Evolutionary conservation across 2,113 vertebrate genomes (phyloP).

Genomic region (Malurus elegans): DNA sequence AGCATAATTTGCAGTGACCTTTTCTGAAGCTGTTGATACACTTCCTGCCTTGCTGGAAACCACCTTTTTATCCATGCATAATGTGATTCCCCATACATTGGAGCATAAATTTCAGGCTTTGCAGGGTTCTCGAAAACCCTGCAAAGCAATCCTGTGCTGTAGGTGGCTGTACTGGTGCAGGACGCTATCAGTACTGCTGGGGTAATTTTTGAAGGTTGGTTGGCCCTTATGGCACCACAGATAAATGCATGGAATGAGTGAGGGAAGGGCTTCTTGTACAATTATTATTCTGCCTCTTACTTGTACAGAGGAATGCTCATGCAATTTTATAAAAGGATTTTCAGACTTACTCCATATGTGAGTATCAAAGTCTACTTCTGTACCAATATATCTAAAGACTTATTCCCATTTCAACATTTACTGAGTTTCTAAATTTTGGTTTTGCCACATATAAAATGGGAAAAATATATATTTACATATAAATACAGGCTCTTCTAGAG

Average conservation of each 20-base stretch:
- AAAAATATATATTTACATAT: neutral
- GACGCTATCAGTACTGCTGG: accelerated
- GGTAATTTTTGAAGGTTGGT: neutral
- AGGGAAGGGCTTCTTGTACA: neutral
- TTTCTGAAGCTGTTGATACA: conserved; percentile 7
- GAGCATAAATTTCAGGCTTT: neutral
- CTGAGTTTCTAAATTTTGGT: neutral
- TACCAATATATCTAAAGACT: neutral
- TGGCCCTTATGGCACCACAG: neutral
- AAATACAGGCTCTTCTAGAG: neutral
- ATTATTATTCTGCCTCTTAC: neutral
- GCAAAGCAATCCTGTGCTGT: accelerated
- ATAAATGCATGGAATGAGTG: neutral
- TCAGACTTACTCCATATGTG: neutral
- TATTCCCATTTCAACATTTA: neutral
- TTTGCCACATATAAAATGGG: neutral
- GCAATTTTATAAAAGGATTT: neutral
- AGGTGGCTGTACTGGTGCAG: accelerated
- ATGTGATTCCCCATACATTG: neutral
- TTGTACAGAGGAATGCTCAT: neutral
- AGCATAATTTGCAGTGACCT: conserved; percentile 38
- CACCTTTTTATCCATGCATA: neutral
- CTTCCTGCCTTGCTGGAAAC: conserved; percentile 36
- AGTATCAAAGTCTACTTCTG: neutral
- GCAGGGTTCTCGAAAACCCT: neutral